phyloP scores from a whole-genome alignment of 2,888 invertebrate species.

The Gnatocerus cornutus region DNA sequence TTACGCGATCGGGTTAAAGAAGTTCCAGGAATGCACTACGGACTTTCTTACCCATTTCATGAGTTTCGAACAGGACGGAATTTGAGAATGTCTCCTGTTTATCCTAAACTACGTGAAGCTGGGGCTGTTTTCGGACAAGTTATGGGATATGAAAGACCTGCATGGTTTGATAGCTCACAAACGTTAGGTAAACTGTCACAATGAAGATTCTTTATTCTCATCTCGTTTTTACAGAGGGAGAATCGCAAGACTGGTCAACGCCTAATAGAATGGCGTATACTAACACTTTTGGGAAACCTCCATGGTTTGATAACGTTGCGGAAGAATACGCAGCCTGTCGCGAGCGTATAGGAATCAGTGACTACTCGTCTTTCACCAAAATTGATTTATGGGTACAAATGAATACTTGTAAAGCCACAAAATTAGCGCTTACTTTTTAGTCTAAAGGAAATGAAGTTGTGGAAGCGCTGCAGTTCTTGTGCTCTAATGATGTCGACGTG shows the following conservation, averaged over 20 bases:
- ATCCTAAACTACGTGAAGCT: slow-evolving; percentile 90
- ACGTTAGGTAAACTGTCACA: slow-evolving; percentile 43
- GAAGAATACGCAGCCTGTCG: slow-evolving; percentile 95
- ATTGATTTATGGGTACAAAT: slow-evolving; percentile 88
- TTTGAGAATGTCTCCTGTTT: slow-evolving; percentile 94
- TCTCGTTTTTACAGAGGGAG: slow-evolving; percentile 62
- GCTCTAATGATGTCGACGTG: slow-evolving; percentile 97
- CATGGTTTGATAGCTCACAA: slow-evolving; percentile 85
- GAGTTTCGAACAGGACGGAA: slow-evolving; percentile 93
- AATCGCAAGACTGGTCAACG: slow-evolving; percentile 70
- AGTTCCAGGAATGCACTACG: slow-evolving; percentile 92
- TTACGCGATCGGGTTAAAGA: slow-evolving; percentile 92
- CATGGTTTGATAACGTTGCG: slow-evolving; percentile 92
- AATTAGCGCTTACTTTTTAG: slow-evolving; percentile 71
- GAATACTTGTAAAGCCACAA: slow-evolving; percentile 48
- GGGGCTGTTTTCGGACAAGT: slow-evolving; percentile 97
- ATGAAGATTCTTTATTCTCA: slow-evolving; percentile 25
- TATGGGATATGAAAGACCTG: slow-evolving; percentile 97
- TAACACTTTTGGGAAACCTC: slow-evolving; percentile 91
- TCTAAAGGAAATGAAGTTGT: slow-evolving; percentile 92
- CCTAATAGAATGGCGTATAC: slow-evolving; percentile 84
- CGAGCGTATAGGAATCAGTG: slow-evolving; percentile 93
- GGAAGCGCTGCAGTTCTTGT: slow-evolving; percentile 90
- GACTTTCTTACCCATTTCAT: slow-evolving; percentile 86
- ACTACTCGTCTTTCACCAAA: slow-evolving; percentile 98